These are phyloP conservation scores for Osmoderma eremita DNA, from an alignment of 2,888 invertebrate species.

Conservation along the genomic window DNA sequence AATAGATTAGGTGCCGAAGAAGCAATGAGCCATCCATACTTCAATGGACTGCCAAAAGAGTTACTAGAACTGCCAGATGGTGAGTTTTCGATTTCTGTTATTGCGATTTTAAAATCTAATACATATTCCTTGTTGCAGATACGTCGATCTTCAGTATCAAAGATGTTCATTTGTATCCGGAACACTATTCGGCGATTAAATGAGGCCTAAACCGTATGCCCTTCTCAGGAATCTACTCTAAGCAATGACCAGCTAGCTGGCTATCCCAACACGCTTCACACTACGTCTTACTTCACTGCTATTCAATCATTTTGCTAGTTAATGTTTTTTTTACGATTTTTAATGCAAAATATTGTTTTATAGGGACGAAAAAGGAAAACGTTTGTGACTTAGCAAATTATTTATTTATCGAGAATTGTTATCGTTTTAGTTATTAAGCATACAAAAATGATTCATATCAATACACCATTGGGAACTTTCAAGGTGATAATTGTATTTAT, in stretches of 20 bases:
- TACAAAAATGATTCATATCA: constrained; percentile 14
- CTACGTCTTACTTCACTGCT: constrained; percentile 50
- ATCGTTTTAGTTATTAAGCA: constrained; percentile 10
- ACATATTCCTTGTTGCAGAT: constrained; percentile 75
- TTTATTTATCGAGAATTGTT: constrained; percentile 27
- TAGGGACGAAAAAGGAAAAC: constrained; percentile 6
- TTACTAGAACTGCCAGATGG: constrained; percentile 93
- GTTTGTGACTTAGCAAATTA: constrained; percentile 19
- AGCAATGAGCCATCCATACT: constrained; percentile 91
- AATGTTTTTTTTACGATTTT: constrained; percentile 14
- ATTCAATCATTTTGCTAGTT: constrained; percentile 39
- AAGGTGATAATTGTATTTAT: constrained; percentile 3
- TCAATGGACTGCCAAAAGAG: constrained; percentile 88
- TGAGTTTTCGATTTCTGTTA: constrained; percentile 63
- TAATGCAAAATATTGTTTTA: constrained; percentile 3
- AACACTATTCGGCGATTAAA: constrained; percentile 68
- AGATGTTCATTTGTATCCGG: constrained; percentile 86
- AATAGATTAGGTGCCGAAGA: constrained; percentile 87
- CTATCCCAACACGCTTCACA: constrained; percentile 49
- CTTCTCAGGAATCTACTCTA: constrained; percentile 57
- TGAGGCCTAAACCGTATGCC: constrained; percentile 49
- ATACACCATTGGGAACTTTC: constrained; percentile 11
- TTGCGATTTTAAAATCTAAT: background rate
- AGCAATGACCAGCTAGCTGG: constrained; percentile 53
- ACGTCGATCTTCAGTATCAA: constrained; percentile 95